These are phyloP conservation scores for Gallinago nigripennis DNA, from an alignment of 2,797 vertebrate species.

Conservation along the genomic window DNA sequence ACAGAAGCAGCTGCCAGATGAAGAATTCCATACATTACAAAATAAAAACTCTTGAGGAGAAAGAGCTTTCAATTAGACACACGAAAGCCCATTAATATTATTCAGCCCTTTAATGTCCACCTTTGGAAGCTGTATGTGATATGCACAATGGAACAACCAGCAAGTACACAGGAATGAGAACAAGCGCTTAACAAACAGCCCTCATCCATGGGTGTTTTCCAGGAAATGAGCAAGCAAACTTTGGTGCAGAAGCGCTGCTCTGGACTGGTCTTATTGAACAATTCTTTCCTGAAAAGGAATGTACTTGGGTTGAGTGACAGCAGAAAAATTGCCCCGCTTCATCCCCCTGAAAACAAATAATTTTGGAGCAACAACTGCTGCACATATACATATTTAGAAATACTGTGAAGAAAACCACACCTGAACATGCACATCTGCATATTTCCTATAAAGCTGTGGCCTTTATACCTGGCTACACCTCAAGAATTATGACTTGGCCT, in stretches of 20 bases:
- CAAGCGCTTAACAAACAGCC: neutral
- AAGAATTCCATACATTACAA: neutral
- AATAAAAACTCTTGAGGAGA: neutral
- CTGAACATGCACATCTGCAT: neutral
- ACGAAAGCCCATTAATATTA: neutral
- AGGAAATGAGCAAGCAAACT: neutral
- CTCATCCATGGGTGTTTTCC: neutral
- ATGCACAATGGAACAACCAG: neutral
- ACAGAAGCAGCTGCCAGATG: neutral
- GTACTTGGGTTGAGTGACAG: neutral
- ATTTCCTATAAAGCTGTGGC: neutral
- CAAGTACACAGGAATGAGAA: neutral
- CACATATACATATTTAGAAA: neutral
- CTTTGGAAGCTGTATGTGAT: neutral
- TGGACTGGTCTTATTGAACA: neutral
- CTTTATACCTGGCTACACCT: neutral
- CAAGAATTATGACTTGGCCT: neutral
- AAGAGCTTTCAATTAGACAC: neutral
- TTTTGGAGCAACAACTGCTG: neutral
- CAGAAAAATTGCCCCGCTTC: neutral
- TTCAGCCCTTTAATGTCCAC: accelerated
- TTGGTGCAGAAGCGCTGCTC: neutral
- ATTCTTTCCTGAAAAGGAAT: neutral
- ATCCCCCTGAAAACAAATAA: neutral
- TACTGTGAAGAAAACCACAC: neutral